These are phyloP conservation scores for Orthonevra nobilis DNA, from an alignment of 2,888 invertebrate species.

Conservation along the genomic window DNA sequence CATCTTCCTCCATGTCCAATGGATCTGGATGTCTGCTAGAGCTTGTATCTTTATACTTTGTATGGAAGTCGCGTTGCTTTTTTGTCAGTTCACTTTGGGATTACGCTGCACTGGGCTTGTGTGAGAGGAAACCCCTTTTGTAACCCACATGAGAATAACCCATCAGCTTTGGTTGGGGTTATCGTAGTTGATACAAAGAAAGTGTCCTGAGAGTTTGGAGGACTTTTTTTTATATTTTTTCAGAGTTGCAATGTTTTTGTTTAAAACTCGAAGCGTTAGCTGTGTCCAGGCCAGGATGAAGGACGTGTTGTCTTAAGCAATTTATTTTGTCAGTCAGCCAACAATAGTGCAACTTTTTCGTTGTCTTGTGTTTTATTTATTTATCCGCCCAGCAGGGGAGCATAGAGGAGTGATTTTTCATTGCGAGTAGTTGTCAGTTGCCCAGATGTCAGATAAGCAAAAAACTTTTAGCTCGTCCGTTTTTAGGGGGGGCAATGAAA, in stretches of 20 bases:
- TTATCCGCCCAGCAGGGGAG: constrained; percentile 27
- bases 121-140: constrained; percentile 15
- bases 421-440: constrained; percentile 56
- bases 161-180: constrained; percentile 30
- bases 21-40: constrained; percentile 15
- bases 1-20: constrained; percentile 19
- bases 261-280: constrained; percentile 53
- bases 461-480: constrained; percentile 30
- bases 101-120: neutral
- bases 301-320: constrained; percentile 68
- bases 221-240: constrained; percentile 9
- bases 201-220: neutral
- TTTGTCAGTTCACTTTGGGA: constrained; percentile 29
- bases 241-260: no score
- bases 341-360: constrained; percentile 48
- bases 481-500: constrained; percentile 28
- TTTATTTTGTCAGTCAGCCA: constrained; percentile 70
- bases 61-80: constrained; percentile 19
- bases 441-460: constrained; percentile 54
- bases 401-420: constrained; percentile 61
- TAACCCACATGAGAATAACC: constrained; percentile 44
- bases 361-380: constrained; percentile 51
- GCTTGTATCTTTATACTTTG: constrained; percentile 43
- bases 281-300: constrained; percentile 64
- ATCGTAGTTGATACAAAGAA: neutral